These are phyloP conservation scores for Volucella inanis DNA, from an alignment of 2,888 invertebrate genomes.

Conservation along the genomic window DNA sequence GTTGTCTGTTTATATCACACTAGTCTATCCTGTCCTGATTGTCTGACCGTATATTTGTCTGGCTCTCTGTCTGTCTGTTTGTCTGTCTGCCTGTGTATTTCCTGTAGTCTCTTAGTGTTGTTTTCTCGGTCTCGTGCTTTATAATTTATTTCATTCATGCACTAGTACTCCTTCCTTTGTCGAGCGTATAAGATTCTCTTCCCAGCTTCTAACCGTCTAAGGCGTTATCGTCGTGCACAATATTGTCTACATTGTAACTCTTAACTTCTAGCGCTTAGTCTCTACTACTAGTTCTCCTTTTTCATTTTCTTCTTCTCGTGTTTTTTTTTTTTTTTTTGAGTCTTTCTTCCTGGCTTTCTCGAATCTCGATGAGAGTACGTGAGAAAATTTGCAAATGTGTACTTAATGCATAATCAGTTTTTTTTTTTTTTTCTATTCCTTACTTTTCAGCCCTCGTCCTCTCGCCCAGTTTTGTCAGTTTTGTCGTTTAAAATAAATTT, in stretches of 20 bases:
- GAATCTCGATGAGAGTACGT: conserved; percentile 37
- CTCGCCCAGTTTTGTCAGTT: background rate
- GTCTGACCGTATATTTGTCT: conserved; percentile 16
- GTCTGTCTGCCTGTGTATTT: background rate
- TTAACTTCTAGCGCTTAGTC: conserved; percentile 5
- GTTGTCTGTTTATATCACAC: background rate
- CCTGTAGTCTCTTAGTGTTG: background rate
- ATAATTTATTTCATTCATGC: conserved; percentile 62
- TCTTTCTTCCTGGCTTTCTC: conserved; percentile 10
- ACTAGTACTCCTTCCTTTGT: conserved; percentile 15
- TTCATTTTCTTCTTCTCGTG: background rate
- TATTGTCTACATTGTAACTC: conserved; percentile 4
- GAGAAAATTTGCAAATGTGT: conserved; percentile 70
- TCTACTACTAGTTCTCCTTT: background rate
- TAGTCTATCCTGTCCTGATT: background rate
- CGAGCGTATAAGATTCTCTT: background rate
- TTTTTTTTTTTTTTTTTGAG: background rate
- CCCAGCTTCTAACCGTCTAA: background rate
- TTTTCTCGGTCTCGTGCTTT: conserved; percentile 18
- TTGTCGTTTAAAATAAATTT: conserved; percentile 42
- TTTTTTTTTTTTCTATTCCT: conserved; percentile 3
- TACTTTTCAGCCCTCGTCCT: background rate
- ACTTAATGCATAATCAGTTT: conserved; percentile 53
- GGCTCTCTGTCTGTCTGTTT: background rate
- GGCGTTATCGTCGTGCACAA: background rate